These are phyloP conservation scores for Solenopsis fugax DNA, from an alignment of 1,140 invertebrate species.

Conservation along the genomic window DNA sequence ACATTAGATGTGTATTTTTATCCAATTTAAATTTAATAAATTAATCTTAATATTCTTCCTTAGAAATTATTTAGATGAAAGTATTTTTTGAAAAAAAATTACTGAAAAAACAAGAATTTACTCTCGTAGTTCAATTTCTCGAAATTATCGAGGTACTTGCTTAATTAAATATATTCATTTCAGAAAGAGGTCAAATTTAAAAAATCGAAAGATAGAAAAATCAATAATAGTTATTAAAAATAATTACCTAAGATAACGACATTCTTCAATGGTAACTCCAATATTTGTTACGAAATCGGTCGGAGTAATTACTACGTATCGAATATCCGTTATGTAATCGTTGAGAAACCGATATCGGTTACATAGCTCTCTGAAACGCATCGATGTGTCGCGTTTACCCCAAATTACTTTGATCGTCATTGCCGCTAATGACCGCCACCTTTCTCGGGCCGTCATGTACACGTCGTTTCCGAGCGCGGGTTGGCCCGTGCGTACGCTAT, in stretches of 20 bases:
- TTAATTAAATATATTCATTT: neutral
- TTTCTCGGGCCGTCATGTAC: conserved; percentile 21
- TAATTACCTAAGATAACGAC: neutral
- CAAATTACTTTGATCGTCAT: conserved; percentile 21
- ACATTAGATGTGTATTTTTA: neutral
- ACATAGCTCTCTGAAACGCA: neutral
- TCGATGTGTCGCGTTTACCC: neutral
- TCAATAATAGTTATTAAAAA: neutral
- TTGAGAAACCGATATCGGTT: neutral
- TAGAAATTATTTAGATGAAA: neutral
- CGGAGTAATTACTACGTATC: conserved; percentile 9
- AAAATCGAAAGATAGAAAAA: neutral
- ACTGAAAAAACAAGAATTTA: neutral
- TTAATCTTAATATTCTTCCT: neutral
- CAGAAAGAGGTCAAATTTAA: neutral
- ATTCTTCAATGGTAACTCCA: neutral
- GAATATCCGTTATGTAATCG: neutral
- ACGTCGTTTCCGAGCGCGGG: conserved; percentile 24
- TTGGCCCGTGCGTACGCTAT: conserved; percentile 41
- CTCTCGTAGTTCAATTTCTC: neutral
- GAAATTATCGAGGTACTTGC: neutral
- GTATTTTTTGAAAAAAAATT: neutral
- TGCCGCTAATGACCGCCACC: conserved; percentile 21
- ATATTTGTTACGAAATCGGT: neutral
- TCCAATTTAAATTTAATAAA: neutral